Conservation (phyloP, 2,888 invertebrate species). For the Deroplatys truncata region DNA sequence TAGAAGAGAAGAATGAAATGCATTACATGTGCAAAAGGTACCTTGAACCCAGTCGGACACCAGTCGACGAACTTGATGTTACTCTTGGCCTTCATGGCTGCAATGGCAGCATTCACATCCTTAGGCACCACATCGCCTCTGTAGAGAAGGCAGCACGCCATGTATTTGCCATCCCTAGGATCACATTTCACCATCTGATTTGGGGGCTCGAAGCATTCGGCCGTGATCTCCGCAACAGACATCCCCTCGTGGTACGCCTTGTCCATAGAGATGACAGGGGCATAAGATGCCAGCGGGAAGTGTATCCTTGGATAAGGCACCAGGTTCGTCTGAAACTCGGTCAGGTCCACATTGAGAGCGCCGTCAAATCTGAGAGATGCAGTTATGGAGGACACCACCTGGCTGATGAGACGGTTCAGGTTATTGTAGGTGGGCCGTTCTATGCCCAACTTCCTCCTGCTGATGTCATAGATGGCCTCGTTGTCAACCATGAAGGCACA, state of each 20-base stretch:
- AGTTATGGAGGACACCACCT: constrained; percentile 62
- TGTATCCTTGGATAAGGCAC: constrained; percentile 91
- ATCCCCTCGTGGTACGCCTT: constrained; percentile 53
- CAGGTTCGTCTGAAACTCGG: constrained; percentile 87
- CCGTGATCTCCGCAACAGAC: constrained; percentile 53
- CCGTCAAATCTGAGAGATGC: constrained; percentile 84
- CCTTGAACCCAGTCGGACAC: constrained; percentile 54
- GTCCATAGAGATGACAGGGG: constrained; percentile 53
- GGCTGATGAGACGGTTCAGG: constrained; percentile 75
- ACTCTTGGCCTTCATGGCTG: constrained; percentile 53
- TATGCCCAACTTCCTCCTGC: constrained; percentile 77
- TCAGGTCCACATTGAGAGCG: constrained; percentile 64
- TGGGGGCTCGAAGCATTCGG: constrained; percentile 54
- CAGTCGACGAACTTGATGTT: constrained; percentile 52
- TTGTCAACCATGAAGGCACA: constrained; percentile 95
- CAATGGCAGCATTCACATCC: constrained; percentile 53
- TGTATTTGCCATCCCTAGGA: constrained; percentile 46
- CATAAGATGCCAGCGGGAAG: constrained; percentile 56
- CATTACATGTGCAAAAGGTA: constrained; percentile 30
- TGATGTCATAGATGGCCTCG: constrained; percentile 93
- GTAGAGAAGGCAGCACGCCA: constrained; percentile 46
- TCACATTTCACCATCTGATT: constrained; percentile 44
- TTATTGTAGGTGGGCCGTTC: constrained; percentile 80
- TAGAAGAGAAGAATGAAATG: no score
- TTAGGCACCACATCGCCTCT: constrained; percentile 42